Percentiles rank a stretch among this genome's conserved stretches.
phyloP scores from a whole-genome alignment of 1,140 invertebrate genomes.

The Drosophila sturtevanti region DNA sequence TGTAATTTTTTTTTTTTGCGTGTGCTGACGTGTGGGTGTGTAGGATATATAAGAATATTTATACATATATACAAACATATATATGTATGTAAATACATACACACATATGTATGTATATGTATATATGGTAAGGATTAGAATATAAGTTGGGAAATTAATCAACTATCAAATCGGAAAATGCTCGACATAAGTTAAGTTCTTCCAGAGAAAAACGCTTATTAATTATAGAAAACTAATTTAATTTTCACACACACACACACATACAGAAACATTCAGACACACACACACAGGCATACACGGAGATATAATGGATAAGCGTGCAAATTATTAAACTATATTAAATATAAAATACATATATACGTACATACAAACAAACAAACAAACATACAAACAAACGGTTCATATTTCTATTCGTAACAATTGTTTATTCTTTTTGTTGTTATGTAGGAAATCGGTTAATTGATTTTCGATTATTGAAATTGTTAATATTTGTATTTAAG shows the following conservation, averaged over 20 bases:
- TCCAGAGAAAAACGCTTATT: slow-evolving; percentile 77
- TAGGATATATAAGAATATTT: neutral
- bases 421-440: slow-evolving; percentile 36
- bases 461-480: slow-evolving; percentile 46
- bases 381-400: slow-evolving; percentile 12
- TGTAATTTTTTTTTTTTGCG: slow-evolving; percentile 17
- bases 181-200: slow-evolving; percentile 70
- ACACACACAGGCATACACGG: slow-evolving; percentile 9
- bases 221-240: slow-evolving; percentile 51
- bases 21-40: neutral
- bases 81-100: neutral
- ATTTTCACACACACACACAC: slow-evolving; percentile 5
- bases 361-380: neutral
- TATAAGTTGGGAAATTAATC: slow-evolving; percentile 34
- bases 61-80: neutral
- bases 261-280: slow-evolving; percentile 4
- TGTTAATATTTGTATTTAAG: slow-evolving; percentile 8
- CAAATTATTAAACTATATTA: slow-evolving; percentile 1
- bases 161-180: slow-evolving; percentile 45
- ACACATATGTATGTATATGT: neutral
- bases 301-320: neutral
- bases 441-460: slow-evolving; percentile 1
- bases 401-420: slow-evolving; percentile 29
- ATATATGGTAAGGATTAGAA: slow-evolving; percentile 2
- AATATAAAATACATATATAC: neutral